These are phyloP conservation scores for Neodon shergylaensis DNA, from an alignment of 2,113 vertebrate genomes.

Conservation along the genomic window DNA sequence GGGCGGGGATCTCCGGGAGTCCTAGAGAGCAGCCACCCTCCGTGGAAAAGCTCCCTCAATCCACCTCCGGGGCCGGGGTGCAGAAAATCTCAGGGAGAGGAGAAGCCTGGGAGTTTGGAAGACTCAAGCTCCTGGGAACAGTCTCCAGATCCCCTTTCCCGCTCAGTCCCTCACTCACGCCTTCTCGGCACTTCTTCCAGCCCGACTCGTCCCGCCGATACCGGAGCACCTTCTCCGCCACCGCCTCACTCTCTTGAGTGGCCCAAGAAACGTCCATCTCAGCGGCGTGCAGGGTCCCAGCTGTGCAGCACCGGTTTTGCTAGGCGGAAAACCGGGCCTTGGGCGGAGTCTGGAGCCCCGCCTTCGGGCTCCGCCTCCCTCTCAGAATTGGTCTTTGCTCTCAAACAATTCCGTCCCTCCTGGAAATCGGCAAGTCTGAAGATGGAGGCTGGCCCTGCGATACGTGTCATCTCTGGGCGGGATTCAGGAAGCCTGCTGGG, in stretches of 20 bases:
- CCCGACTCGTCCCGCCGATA: conserved; percentile 89
- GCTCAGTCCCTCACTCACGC: conserved; percentile 83
- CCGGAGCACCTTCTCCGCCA: conserved; percentile 85
- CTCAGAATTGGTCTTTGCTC: neutral
- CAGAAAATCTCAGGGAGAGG: neutral
- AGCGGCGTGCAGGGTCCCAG: fast-evolving
- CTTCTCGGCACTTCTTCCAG: conserved; percentile 90
- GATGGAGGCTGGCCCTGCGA: fast-evolving
- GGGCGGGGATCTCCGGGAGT: neutral
- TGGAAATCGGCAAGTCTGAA: neutral
- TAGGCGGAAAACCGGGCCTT: neutral
- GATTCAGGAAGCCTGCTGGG: fast-evolving
- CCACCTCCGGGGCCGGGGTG: neutral
- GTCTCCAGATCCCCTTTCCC: neutral
- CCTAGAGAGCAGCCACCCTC: neutral
- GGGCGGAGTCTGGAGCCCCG: neutral
- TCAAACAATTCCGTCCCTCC: neutral
- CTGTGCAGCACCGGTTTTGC: neutral
- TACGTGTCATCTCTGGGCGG: neutral
- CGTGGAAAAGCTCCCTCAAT: neutral
- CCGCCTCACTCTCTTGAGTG: conserved; percentile 76
- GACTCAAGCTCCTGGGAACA: too few relatives aligned
- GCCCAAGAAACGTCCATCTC: conserved; percentile 60
- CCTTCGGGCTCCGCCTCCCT: too few relatives aligned
- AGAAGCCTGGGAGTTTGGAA: neutral